Evolutionary conservation across 2,888 invertebrate species (phyloP).

Genomic region (Neoascia interrupta): DNA sequence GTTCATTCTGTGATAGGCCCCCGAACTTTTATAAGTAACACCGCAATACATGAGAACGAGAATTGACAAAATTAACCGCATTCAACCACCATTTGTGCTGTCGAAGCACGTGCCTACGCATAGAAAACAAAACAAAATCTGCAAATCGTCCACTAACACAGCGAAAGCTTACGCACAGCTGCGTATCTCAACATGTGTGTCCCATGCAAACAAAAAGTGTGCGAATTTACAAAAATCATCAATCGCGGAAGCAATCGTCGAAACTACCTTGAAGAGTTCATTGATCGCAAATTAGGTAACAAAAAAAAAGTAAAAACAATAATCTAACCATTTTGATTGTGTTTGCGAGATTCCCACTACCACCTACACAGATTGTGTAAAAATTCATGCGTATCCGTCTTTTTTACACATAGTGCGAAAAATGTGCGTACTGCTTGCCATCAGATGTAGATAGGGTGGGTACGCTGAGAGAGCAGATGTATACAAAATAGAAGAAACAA

Average conservation of each 20-base stretch:
- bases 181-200: background rate
- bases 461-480: background rate
- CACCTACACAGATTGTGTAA: background rate
- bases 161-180: conserved; percentile 5
- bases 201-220: conserved; percentile 1
- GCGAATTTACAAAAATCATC: conserved; percentile 18
- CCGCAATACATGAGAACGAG: too few species aligned
- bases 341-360: background rate
- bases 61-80: too few species aligned
- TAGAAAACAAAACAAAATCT: conserved; percentile 14
- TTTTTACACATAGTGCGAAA: conserved; percentile 13
- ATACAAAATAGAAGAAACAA: conserved; percentile 8
- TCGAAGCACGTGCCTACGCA: conserved; percentile 40
- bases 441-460: too few species aligned
- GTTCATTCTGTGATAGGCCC: background rate
- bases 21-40: too few species aligned
- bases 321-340: conserved; percentile 4
- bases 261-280: conserved; percentile 47
- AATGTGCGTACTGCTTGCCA: conserved; percentile 2
- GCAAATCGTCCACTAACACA: conserved; percentile 2
- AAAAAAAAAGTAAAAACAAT: conserved; percentile 13
- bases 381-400: background rate
- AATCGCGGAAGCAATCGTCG: conserved; percentile 25
- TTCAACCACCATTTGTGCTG: conserved; percentile 2
- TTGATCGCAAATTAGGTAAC: conserved; percentile 42